Evolutionary conservation across 2,888 invertebrate species (phyloP).

Genomic region (Teleiodes luculella): DNA sequence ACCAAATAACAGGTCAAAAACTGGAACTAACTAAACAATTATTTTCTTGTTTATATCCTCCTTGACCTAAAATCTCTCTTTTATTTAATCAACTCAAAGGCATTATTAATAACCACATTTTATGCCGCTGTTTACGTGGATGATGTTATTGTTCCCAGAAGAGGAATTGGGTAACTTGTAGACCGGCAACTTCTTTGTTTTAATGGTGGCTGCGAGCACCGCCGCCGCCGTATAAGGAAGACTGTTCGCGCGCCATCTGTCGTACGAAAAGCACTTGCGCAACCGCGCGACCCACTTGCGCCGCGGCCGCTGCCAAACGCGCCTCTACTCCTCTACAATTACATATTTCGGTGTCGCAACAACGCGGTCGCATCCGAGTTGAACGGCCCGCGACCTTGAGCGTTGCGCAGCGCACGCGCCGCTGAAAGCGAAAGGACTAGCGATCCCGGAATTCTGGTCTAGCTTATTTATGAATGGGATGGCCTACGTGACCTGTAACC

Average conservation of each 20-base stretch:
- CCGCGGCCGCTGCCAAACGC: constrained; percentile 72
- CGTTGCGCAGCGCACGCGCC: constrained; percentile 65
- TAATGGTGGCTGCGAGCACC: constrained; percentile 23
- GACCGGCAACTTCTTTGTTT: constrained; percentile 31
- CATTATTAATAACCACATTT: neutral
- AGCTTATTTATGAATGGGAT: constrained; percentile 18
- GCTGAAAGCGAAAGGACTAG: constrained; percentile 72
- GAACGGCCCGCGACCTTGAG: constrained; percentile 77
- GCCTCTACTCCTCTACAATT: constrained; percentile 74
- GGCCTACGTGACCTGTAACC: constrained; percentile 58
- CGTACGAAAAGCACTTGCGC: constrained; percentile 63
- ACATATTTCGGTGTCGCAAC: constrained; percentile 77
- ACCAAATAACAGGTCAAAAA: too few relatives aligned
- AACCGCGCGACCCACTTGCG: constrained; percentile 70
- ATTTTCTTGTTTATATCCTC: too few relatives aligned
- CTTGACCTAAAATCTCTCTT: neutral
- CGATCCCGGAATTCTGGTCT: constrained; percentile 46
- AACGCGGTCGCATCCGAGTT: constrained; percentile 75
- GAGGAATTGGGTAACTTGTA: neutral
- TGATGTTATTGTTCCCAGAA: constrained; percentile 11
- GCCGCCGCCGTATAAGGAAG: constrained; percentile 62
- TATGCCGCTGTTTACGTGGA: constrained; percentile 12
- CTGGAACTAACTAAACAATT: too few relatives aligned
- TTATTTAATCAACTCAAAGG: neutral
- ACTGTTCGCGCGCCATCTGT: constrained; percentile 68